Evolutionary conservation across 2,888 invertebrate species (phyloP), one percentile per base, ranked within the genome.

Genomic region (Cordylochernes scorpioides): DNA sequence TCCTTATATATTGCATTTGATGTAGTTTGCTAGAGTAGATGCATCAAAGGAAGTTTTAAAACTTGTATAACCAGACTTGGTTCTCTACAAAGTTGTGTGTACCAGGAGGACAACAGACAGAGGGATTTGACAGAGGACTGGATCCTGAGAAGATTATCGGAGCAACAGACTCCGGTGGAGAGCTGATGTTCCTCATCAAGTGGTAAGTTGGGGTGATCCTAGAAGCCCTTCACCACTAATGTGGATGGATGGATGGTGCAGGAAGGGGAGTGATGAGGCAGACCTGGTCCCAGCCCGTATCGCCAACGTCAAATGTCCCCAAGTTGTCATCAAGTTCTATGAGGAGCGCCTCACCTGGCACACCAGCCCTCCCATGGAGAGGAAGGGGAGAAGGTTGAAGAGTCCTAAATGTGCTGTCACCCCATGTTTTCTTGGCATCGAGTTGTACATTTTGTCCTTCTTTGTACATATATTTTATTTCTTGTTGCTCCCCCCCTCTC

Each of bases 121-220:
- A 54, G 32, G 78, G 78, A 0, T 80, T 80, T 49, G 77, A 77
- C 42, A 59, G 75, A 30, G 71, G 71, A 2, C 50, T 78, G 15
- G 71, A 73, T 42, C 74, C 80, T 2, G 78, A 80, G 40, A 71
- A 72, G 53, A 78, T 82, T 36, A 70, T 82, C 42, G 82, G 88
- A 29, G 86, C 86, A 3, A 38, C 38, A 19, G 84, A 88, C 51
- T 75, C 78, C 36, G 74, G 50, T 39, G 82, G 82, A 0, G 75
- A 78, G 49, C 57, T 82, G 2, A 78, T 84, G 72, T 88, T 88
- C 53, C 73, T 91, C 17, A 74, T 91, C 57, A 88, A 88, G 53
- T 91, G 86, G 86, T 68, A 55, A 48, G 59, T 38, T n/a, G n/a
- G n/a, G n/a, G n/a, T n/a, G n/a, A n/a, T n/a, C n/a, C 10, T 19